Conservation (phyloP, 92 coral and sea anemone species). For the Anthopleura xanthogrammica region DNA sequence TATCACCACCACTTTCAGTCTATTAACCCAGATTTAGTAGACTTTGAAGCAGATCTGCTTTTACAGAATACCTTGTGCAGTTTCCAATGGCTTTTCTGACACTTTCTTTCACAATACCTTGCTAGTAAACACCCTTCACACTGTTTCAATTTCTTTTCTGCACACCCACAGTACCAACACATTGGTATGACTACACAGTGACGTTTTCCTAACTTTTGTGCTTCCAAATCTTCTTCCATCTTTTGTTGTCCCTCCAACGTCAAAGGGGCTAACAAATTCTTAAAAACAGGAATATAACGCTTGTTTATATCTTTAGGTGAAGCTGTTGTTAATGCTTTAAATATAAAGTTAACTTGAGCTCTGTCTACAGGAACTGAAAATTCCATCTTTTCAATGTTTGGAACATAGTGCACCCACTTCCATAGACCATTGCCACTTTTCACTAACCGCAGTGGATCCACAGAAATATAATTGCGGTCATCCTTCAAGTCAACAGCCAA, state of each 20-base stretch:
- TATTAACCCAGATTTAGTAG: not conserved
- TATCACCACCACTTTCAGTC: not conserved
- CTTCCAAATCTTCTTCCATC: not conserved
- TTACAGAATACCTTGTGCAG: constrained; percentile 1
- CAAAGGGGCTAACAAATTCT: not conserved
- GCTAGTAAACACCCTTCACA: constrained; percentile 8
- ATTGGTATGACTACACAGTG: not conserved
- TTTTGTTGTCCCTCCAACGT: not conserved
- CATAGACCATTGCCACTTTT: not conserved
- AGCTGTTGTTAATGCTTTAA: not conserved
- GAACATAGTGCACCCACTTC: constrained; percentile 1
- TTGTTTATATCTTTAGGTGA: not conserved
- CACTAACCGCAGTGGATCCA: not conserved
- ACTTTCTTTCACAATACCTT: constrained; percentile 8
- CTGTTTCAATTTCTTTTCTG: not conserved
- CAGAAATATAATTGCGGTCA: not conserved
- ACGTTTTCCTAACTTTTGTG: not conserved
- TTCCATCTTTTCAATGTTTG: not conserved
- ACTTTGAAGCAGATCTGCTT: not conserved
- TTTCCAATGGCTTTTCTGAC: constrained; percentile 1
- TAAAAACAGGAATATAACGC: not conserved
- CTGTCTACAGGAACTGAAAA: not conserved
- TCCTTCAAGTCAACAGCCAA: not conserved
- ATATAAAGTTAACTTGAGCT: not conserved
- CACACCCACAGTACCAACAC: not conserved